Conservation (phyloP, 2,797 vertebrate genomes). For the Myotis pilosus region DNA sequence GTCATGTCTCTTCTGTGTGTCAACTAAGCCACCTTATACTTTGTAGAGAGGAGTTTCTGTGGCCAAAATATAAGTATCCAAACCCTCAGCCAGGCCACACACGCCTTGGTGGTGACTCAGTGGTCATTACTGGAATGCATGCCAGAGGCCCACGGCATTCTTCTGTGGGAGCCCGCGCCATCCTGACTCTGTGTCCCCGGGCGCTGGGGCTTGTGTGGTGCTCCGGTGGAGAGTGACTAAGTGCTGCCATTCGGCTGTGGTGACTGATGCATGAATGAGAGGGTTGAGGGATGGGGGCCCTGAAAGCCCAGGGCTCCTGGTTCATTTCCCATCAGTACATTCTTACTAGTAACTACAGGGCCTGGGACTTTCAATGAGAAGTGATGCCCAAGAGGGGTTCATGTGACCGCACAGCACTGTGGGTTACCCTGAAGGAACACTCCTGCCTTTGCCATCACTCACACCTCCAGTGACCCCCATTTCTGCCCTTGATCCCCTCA, state of each 20-base stretch:
- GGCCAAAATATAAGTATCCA: neutral
- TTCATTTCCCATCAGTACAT: neutral
- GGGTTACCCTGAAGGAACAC: too few relatives aligned
- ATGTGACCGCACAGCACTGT: too few relatives aligned
- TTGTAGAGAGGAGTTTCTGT: neutral
- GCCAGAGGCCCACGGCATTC: neutral
- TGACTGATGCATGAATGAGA: slow-evolving; percentile 56
- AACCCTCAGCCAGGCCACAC: slow-evolving; percentile 36
- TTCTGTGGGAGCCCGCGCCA: slow-evolving; percentile 27
- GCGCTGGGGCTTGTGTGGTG: neutral
- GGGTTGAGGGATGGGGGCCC: neutral
- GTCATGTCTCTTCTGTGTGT: neutral
- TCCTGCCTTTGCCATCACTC: neutral
- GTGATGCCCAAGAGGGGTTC: neutral
- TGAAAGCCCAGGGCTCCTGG: neutral
- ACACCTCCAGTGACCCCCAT: neutral
- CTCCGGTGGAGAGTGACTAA: slow-evolving; percentile 45
- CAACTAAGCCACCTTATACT: neutral
- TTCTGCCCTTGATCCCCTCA: neutral
- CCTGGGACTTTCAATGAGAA: neutral
- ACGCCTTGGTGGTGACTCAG: neutral
- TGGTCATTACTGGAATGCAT: neutral
- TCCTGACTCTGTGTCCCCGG: neutral
- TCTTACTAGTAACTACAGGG: neutral
- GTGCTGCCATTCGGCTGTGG: slow-evolving; percentile 22